phyloP scores from a whole-genome alignment of 2,113 vertebrate genomes.

The Coregonus clupeaformis region DNA sequence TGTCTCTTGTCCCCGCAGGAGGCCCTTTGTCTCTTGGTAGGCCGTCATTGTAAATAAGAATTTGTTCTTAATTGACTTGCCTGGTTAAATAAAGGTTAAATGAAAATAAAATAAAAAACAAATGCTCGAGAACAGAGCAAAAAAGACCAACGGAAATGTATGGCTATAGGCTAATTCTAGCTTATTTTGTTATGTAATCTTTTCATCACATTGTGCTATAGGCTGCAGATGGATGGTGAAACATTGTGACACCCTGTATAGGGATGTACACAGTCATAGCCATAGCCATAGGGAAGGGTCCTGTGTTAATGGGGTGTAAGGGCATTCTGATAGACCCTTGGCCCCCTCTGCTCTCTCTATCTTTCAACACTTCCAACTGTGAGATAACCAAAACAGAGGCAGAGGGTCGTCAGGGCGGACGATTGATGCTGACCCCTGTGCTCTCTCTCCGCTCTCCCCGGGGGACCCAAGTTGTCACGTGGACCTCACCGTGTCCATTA shows the following conservation, averaged over 20 bases:
- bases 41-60: no score
- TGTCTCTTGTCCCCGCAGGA: no score
- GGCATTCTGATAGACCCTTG: slow-evolving; percentile 19
- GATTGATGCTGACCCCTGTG: slow-evolving; percentile 43
- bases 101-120: neutral
- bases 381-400: slow-evolving; percentile 38
- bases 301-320: slow-evolving; percentile 24
- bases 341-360: slow-evolving; percentile 29
- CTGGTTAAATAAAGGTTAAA: no score
- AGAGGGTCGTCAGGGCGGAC: neutral
- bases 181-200: slow-evolving; percentile 5
- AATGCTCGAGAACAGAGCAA: neutral
- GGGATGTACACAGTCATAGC: neutral
- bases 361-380: slow-evolving; percentile 28
- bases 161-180: neutral
- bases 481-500: slow-evolving; percentile 24
- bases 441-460: slow-evolving; percentile 11
- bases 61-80: no score
- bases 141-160: neutral
- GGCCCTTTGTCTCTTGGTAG: no score
- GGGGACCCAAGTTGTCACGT: slow-evolving; percentile 38
- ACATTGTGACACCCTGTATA: slow-evolving; percentile 11
- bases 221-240: slow-evolving; percentile 26
- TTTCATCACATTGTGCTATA: neutral
- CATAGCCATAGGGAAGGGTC: slow-evolving; percentile 17